These are phyloP conservation scores for Xenentodon cancila DNA, from an alignment of 2,797 vertebrate genomes.

Conservation along the genomic window DNA sequence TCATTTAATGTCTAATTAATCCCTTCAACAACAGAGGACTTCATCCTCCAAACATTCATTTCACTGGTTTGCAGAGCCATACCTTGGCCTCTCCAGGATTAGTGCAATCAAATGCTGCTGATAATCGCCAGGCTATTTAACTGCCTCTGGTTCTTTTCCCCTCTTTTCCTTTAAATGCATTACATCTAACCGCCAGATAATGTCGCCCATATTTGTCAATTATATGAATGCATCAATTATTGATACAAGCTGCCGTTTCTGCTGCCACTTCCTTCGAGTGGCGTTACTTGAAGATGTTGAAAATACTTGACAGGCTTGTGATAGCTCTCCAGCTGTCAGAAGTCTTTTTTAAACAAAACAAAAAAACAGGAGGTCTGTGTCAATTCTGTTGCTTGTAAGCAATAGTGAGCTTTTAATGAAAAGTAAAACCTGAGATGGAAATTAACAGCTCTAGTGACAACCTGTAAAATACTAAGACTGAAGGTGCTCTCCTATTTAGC, in stretches of 20 bases:
- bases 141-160: slow-evolving; percentile 51
- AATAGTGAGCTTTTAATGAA: slow-evolving; percentile 22
- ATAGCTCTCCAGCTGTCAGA: slow-evolving; percentile 44
- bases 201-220: slow-evolving; percentile 59
- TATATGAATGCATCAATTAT: slow-evolving; percentile 72
- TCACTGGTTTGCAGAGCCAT: slow-evolving; percentile 50
- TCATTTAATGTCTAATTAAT: slow-evolving; percentile 72
- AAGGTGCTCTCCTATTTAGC: no score
- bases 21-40: slow-evolving; percentile 63
- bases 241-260: slow-evolving; percentile 54
- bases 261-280: slow-evolving; percentile 53
- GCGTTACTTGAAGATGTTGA: slow-evolving; percentile 56
- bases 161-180: slow-evolving; percentile 51
- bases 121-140: slow-evolving; percentile 50
- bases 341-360: slow-evolving; percentile 39
- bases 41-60: slow-evolving; percentile 54
- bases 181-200: slow-evolving; percentile 53
- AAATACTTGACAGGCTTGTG: slow-evolving; percentile 50
- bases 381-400: slow-evolving; percentile 20
- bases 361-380: slow-evolving; percentile 11
- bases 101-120: slow-evolving; percentile 63
- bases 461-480: no score
- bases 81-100: slow-evolving; percentile 58
- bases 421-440: slow-evolving; percentile 26
- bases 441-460: slow-evolving; percentile 14